Evolutionary conservation across 1,140 invertebrate species (phyloP), one percentile per base, ranked within the genome.

Genomic region (Archivesica marissinica): DNA sequence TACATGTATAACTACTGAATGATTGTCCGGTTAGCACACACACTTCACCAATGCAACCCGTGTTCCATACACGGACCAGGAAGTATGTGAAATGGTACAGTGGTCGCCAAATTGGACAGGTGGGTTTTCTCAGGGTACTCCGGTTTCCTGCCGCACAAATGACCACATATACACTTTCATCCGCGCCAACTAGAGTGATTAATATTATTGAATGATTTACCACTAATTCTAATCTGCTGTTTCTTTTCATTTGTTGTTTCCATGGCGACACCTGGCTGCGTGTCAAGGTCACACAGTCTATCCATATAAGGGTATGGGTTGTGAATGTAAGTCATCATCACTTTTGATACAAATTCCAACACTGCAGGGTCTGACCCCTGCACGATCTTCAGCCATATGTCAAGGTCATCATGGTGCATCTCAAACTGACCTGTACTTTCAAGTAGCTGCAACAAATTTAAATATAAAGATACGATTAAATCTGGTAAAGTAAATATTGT

Each of bases 261-360:
- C 66, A 74, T 39, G 52, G 50, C 25, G 38, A 66, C 38, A 61
- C 39, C 70, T 23, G 39, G 11, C 56, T 64, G 56, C 20, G 72
- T 7, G 47, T 81, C 50, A 59, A 59, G 74, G 74, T 76, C 74
- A 81, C 72, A 38, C 44, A 85, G n/a, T 56, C 38, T 76, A 54
- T 85, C 82, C 47, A 85, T 77, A 38, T 85, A 85, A 13, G 82
- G 82, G 35, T 66, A 70, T 25, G 82, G 82, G 39, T 85, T 85
- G 30, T 68, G 75, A 52, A 85, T 68, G 28, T 77, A 85, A 59
- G 72, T 77, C 64, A 85, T 64, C 74, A 85, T 50, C n/a, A 85
- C 82, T 41, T 33, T 61, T 20, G 72, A 61, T 41, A 85, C 72
- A 70, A 85, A 77, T 17, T 77, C 50, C 4, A 85, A 61, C 1